These are phyloP conservation scores for Ferrisia virgata DNA, from an alignment of 2,888 invertebrate genomes.

Conservation along the genomic window DNA sequence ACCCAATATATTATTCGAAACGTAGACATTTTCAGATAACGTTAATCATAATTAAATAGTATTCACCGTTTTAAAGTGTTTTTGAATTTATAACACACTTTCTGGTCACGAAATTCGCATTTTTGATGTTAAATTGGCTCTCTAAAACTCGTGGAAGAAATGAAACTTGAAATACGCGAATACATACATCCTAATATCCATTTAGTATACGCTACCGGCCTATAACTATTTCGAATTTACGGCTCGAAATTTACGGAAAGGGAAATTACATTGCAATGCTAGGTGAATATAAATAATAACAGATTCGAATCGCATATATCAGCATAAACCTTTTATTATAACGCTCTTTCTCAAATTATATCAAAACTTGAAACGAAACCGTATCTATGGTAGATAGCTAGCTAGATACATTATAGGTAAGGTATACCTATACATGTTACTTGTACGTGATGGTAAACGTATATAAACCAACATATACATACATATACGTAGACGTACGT, in stretches of 20 bases:
- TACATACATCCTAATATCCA: background rate
- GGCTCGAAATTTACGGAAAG: conserved; percentile 11
- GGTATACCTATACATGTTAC: too few relatives aligned
- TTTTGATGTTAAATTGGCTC: conserved; percentile 24
- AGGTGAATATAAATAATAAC: conserved; percentile 14
- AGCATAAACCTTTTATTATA: conserved; percentile 1
- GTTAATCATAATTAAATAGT: conserved; percentile 33
- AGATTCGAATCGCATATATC: conserved; percentile 26
- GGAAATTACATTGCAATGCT: conserved; percentile 6
- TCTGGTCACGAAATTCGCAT: conserved; percentile 26
- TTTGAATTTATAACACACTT: background rate
- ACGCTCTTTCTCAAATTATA: background rate
- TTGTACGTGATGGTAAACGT: too few relatives aligned
- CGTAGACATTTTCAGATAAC: background rate
- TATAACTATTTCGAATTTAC: conserved; percentile 6
- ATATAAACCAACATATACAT: too few relatives aligned
- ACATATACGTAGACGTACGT: background rate
- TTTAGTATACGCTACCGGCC: background rate
- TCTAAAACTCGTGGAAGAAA: conserved; percentile 3
- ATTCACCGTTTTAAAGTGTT: conserved; percentile 22
- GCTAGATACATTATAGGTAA: too few relatives aligned
- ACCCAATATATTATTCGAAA: background rate
- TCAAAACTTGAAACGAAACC: background rate
- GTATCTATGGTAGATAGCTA: too few relatives aligned
- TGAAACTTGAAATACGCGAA: background rate